phyloP scores from a whole-genome alignment of 2,797 vertebrate genomes.

The Rhadinocentrus ornatus region DNA sequence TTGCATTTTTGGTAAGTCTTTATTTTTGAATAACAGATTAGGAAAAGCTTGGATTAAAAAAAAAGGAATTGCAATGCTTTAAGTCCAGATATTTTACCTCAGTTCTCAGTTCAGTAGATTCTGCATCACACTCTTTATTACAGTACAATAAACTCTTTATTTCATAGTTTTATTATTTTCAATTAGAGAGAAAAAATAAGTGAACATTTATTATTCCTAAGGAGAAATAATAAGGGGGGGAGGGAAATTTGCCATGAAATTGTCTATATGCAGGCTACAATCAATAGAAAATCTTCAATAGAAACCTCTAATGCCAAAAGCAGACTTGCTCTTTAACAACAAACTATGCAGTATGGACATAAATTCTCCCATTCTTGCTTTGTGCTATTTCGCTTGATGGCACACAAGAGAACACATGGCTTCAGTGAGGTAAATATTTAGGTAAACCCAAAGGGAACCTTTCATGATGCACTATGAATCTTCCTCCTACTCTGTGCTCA shows the following conservation, averaged over 20 bases:
- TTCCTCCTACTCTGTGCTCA: too few species aligned
- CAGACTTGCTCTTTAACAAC: background rate
- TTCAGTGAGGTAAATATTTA: background rate
- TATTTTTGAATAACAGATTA: background rate
- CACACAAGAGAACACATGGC: background rate
- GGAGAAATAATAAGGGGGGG: background rate
- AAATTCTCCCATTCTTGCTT: background rate
- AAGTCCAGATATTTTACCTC: background rate
- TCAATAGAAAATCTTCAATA: constrained; percentile 1
- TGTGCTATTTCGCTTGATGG: too few species aligned
- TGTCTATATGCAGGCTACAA: background rate
- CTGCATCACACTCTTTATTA: background rate
- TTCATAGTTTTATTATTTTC: background rate
- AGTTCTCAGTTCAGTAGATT: background rate
- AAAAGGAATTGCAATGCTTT: constrained; percentile 13
- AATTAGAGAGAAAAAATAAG: too few species aligned
- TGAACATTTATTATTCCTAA: too few species aligned
- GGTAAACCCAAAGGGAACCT: too few species aligned
- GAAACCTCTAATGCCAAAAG: background rate
- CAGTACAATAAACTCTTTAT: background rate
- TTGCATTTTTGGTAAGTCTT: background rate
- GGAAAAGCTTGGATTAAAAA: background rate
- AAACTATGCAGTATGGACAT: background rate
- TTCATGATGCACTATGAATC: too few species aligned
- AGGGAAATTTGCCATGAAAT: too few species aligned